These are phyloP conservation scores for Formicarius rufipectus DNA, from an alignment of 2,113 vertebrate species.

Conservation along the genomic window DNA sequence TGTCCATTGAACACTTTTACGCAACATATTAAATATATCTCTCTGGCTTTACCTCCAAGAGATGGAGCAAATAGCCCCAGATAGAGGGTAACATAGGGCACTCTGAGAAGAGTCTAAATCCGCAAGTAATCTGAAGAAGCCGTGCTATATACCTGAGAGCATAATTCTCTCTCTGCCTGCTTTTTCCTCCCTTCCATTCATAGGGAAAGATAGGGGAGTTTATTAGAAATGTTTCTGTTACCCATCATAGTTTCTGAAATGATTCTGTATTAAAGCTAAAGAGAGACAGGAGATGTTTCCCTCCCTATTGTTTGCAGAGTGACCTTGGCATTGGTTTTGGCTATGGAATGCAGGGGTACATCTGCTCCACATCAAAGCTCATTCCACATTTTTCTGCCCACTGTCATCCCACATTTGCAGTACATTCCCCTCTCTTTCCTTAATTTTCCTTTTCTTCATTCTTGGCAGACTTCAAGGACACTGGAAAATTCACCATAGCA, in stretches of 20 bases:
- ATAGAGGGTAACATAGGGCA: not conserved
- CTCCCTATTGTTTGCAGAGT: not conserved
- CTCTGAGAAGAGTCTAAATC: not conserved
- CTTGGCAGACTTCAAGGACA: slow-evolving; percentile 46
- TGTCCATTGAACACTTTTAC: not conserved
- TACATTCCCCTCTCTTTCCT: not conserved
- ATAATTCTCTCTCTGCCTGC: not conserved
- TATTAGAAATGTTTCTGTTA: not conserved
- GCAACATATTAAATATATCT: not conserved
- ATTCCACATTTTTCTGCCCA: slow-evolving; percentile 37
- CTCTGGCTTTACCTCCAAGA: not conserved
- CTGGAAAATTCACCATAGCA: not conserved
- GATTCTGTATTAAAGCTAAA: not conserved
- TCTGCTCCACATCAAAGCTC: slow-evolving; percentile 66
- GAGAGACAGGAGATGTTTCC: not conserved
- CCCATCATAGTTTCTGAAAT: not conserved
- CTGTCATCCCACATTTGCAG: slow-evolving; percentile 29
- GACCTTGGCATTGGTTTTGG: not conserved
- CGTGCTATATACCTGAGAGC: fast-evolving
- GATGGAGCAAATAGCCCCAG: not conserved
- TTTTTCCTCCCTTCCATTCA: not conserved
- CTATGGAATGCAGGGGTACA: slow-evolving; percentile 49
- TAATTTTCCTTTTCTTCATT: not conserved
- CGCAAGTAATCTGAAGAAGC: not conserved
- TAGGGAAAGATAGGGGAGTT: not conserved